Evolutionary conservation across 2,888 invertebrate genomes (phyloP).

Genomic region (Pandemis heparana): DNA sequence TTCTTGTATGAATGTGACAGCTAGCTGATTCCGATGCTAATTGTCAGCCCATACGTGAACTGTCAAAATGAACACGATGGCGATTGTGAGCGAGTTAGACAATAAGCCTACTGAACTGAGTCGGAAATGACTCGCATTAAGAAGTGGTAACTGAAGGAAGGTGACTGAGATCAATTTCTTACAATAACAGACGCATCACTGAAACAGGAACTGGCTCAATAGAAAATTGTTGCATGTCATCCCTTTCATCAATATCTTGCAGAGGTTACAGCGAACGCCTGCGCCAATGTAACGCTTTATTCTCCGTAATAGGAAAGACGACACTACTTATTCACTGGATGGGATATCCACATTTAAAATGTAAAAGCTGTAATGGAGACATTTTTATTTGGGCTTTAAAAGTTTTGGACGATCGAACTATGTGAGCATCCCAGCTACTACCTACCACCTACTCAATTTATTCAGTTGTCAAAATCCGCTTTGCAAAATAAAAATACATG

Average conservation of each 20-base stretch:
- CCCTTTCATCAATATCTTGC: conserved; percentile 8
- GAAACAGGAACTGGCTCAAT: conserved; percentile 1
- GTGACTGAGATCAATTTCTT: neutral
- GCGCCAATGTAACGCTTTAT: neutral
- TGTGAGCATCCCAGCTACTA: too few species aligned
- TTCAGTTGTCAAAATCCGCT: too few species aligned
- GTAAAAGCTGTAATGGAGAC: neutral
- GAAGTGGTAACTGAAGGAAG: neutral
- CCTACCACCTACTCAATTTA: too few species aligned
- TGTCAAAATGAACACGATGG: too few species aligned
- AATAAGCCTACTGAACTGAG: too few species aligned
- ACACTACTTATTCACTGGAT: neutral
- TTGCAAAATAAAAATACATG: too few species aligned
- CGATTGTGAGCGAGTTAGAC: too few species aligned
- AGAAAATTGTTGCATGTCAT: neutral
- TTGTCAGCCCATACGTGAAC: too few species aligned
- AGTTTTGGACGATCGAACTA: too few species aligned
- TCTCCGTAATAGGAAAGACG: neutral
- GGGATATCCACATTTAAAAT: neutral
- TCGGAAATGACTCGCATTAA: too few species aligned
- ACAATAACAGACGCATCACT: neutral
- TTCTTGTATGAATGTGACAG: too few species aligned
- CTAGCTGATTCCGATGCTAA: too few species aligned
- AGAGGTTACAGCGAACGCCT: neutral
- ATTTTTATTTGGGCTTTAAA: neutral